A percentile compares a stretch with the other conserved stretches of the same genome.
Conservation (phyloP, 2,888 invertebrate species). For the Panzeria rudis region DNA sequence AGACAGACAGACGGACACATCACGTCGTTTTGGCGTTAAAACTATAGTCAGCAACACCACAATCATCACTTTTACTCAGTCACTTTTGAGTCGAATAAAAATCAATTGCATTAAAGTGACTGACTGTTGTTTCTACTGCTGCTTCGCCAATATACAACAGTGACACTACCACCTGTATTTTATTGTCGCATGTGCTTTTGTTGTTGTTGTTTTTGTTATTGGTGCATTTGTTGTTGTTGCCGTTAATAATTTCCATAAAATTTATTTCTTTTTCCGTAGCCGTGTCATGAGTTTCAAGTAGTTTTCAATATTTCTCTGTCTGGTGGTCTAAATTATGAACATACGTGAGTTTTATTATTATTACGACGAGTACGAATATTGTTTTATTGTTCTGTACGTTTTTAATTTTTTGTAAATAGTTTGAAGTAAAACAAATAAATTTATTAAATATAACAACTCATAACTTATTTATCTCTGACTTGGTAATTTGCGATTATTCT, state of each 20-base stretch:
- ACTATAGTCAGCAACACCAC: constrained; percentile 52
- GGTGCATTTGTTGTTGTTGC: constrained; percentile 40
- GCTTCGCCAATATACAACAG: constrained; percentile 11
- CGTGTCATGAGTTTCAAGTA: constrained; percentile 63
- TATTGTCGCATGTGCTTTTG: constrained; percentile 12
- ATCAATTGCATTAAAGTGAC: constrained; percentile 41
- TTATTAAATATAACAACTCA: constrained; percentile 42
- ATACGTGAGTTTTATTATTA: constrained; percentile 60
- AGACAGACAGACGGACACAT: constrained; percentile 22
- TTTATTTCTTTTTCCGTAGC: constrained; percentile 65
- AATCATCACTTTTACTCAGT: constrained; percentile 41
- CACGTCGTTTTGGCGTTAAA: constrained; percentile 55
- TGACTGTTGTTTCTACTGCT: constrained; percentile 49
- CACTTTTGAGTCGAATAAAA: constrained; percentile 17
- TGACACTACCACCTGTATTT: constrained; percentile 54
- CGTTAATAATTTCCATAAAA: constrained; percentile 60
- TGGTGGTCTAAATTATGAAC: constrained; percentile 68
- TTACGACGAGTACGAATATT: constrained; percentile 5
- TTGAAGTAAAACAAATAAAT: constrained; percentile 29
- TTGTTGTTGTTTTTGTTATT: constrained; percentile 39
- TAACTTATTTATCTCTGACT: constrained; percentile 44
- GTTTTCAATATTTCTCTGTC: constrained; percentile 61
- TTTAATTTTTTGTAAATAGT: constrained; percentile 18
- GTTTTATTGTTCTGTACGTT: constrained; percentile 4
- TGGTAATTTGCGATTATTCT: constrained; percentile 39